phyloP scores from a whole-genome alignment of 2,797 vertebrate species.

The Alfaro cultratus region DNA sequence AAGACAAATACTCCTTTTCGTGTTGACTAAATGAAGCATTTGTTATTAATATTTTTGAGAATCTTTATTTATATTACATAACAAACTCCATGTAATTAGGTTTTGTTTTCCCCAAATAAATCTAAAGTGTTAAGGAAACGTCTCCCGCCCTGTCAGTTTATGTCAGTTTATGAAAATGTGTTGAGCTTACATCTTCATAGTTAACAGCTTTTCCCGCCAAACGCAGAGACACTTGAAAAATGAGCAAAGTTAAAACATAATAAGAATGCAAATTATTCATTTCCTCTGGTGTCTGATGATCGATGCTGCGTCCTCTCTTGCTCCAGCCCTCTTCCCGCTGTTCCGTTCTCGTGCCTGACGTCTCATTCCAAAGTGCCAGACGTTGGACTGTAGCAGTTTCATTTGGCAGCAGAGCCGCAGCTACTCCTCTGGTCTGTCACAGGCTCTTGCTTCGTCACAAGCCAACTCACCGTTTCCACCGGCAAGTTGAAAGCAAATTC shows the following conservation, averaged over 20 bases:
- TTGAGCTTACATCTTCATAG: background rate
- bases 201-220: background rate
- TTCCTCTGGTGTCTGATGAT: background rate
- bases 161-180: background rate
- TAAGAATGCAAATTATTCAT: background rate
- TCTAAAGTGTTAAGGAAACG: background rate
- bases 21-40: conserved; percentile 27
- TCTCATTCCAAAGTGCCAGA: background rate
- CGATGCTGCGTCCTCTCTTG: background rate
- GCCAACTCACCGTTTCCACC: background rate
- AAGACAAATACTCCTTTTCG: conserved; percentile 54
- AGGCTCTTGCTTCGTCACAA: background rate
- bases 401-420: background rate
- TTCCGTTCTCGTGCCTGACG: background rate
- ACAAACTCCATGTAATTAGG: background rate
- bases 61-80: background rate
- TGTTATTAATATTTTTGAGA: background rate
- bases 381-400: background rate
- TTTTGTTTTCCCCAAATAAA: background rate
- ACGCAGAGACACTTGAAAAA: background rate
- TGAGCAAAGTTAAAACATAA: background rate
- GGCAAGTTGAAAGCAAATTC: background rate
- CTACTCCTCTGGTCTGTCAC: background rate
- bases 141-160: background rate
- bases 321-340: background rate